These are phyloP conservation scores for Echinometra lucunter DNA, from an alignment of 53 echinoderm and acorn worm species.

Conservation along the genomic window DNA sequence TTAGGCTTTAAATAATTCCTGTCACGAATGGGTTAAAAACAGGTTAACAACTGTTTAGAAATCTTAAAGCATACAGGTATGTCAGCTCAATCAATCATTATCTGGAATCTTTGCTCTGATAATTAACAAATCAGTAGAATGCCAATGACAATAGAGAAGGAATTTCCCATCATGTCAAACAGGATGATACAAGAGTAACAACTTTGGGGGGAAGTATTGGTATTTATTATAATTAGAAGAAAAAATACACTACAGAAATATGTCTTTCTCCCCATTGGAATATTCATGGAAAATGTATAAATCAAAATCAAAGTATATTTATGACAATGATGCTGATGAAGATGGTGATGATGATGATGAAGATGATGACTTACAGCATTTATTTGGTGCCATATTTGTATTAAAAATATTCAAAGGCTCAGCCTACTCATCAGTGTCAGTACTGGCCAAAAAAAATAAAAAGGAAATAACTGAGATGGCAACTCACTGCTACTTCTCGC, in stretches of 20 bases:
- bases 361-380: too few relatives aligned
- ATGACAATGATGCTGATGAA: too few relatives aligned
- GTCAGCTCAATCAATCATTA: not conserved
- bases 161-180: not conserved
- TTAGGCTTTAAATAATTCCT: too few relatives aligned
- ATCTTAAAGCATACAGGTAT: not conserved
- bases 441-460: not conserved
- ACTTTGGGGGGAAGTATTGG: not conserved
- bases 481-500: constrained; percentile 66
- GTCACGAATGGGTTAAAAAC: too few relatives aligned
- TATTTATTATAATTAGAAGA: not conserved
- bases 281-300: not conserved
- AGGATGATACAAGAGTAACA: not conserved
- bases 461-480: not conserved
- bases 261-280: not conserved
- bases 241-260: not conserved
- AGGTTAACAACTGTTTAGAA: too few relatives aligned
- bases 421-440: too few relatives aligned
- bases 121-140: not conserved
- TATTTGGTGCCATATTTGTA: too few relatives aligned
- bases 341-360: too few relatives aligned
- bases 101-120: not conserved
- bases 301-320: too few relatives aligned
- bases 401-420: not conserved
- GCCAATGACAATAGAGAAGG: not conserved